Evolutionary conservation across 1,140 invertebrate genomes (phyloP).

Genomic region (Eufriesea mexicana): DNA sequence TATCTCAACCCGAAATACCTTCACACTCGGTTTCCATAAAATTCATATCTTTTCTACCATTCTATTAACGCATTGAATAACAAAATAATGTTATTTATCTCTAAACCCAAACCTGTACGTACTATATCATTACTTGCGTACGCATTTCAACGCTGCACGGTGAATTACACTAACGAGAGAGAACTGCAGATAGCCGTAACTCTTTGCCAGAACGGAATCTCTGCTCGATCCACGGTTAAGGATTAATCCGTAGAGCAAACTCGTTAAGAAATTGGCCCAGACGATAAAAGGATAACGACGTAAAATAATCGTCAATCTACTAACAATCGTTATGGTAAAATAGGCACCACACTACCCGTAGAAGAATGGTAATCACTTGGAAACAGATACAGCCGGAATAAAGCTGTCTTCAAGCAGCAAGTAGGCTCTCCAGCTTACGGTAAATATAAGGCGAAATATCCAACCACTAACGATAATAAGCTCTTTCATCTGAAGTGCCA

Average conservation of each 20-base stretch:
- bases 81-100: too few species aligned
- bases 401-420: neutral
- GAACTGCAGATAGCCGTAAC: neutral
- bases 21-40: too few species aligned
- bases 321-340: too few species aligned
- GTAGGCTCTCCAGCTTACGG: neutral
- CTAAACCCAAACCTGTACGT: neutral
- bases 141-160: neutral
- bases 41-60: neutral
- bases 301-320: slow-evolving; percentile 5
- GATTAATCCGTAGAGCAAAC: neutral
- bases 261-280: neutral
- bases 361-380: slow-evolving; percentile 1
- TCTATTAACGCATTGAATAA: too few species aligned
- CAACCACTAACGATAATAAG: neutral
- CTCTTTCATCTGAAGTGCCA: neutral
- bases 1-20: too few species aligned
- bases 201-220: neutral
- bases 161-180: neutral
- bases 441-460: neutral
- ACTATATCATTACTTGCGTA: neutral
- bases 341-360: neutral
- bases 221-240: neutral
- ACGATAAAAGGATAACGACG: neutral
- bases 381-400: slow-evolving; percentile 1